Percentiles rank a stretch among this genome's conserved stretches.
Evolutionary conservation across 2,113 vertebrate species (phyloP).

Genomic region (Hippocampus zosterae): DNA sequence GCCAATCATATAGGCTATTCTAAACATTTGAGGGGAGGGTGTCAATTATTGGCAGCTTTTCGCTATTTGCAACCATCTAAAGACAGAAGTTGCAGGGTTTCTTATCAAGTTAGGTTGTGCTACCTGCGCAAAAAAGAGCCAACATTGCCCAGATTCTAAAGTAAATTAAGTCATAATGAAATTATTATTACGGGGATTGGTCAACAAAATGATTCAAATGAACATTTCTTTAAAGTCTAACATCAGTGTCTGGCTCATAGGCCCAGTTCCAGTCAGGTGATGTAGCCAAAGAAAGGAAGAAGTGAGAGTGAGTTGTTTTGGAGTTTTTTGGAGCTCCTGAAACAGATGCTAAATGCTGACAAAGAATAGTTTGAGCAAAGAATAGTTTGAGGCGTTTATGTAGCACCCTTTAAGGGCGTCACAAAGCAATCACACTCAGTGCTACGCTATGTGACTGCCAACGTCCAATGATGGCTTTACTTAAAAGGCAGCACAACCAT

Average conservation of each 20-base stretch:
- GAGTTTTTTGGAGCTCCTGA: slow-evolving; percentile 4
- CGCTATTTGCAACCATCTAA: background rate
- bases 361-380: slow-evolving; percentile 22
- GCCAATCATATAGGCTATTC: background rate
- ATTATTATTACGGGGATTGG: background rate
- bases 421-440: slow-evolving; percentile 22
- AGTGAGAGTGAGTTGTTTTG: background rate
- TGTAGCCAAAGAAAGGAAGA: slow-evolving; percentile 9
- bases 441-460: background rate
- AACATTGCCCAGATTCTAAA: background rate
- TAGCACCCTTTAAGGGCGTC: slow-evolving; percentile 25
- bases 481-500: background rate
- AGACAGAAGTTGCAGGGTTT: too few species aligned
- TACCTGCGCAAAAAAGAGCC: background rate
- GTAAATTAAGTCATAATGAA: background rate
- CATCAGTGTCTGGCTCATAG: slow-evolving; percentile 3
- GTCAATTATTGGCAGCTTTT: too few species aligned
- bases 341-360: slow-evolving; percentile 15
- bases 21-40: background rate
- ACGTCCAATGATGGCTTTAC: background rate
- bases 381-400: slow-evolving; percentile 27
- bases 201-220: background rate
- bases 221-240: background rate
- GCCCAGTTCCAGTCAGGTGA: background rate
- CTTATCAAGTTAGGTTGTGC: too few species aligned